A percentile compares a stretch with the other conserved stretches of the same genome.
These are phyloP conservation scores for Pluvianellus socialis DNA, from an alignment of 2,113 vertebrate genomes.

Conservation along the genomic window DNA sequence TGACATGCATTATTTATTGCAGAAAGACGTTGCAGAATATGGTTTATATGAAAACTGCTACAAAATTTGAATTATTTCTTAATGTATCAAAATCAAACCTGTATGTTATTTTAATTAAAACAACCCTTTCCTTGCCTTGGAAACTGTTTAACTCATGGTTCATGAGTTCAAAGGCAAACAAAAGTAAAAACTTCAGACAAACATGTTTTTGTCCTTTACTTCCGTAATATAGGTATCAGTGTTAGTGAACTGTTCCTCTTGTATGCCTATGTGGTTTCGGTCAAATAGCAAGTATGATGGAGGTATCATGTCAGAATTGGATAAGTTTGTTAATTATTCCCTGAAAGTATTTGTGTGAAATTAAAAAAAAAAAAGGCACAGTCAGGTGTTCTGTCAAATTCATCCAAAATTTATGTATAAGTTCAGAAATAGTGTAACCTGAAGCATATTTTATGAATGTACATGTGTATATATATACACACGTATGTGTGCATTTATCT, in stretches of 20 bases:
- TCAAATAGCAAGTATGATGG: neutral
- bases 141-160: neutral
- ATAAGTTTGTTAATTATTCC: neutral
- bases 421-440: neutral
- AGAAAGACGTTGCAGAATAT: neutral
- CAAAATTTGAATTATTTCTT: neutral
- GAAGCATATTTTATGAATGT: neutral
- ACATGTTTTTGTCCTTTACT: neutral
- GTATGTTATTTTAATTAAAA: neutral
- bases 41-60: neutral
- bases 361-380: neutral
- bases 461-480: neutral
- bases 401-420: neutral
- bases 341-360: neutral
- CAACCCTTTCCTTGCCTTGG: neutral
- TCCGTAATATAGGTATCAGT: neutral
- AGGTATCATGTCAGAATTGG: neutral
- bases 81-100: neutral
- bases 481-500: neutral
- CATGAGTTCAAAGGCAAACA: neutral
- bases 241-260: neutral
- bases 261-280: neutral
- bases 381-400: neutral
- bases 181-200: conserved; percentile 21
- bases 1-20: neutral